These are phyloP conservation scores for Peromyscus nudipes DNA, from an alignment of 2,797 vertebrate genomes.

Conservation along the genomic window DNA sequence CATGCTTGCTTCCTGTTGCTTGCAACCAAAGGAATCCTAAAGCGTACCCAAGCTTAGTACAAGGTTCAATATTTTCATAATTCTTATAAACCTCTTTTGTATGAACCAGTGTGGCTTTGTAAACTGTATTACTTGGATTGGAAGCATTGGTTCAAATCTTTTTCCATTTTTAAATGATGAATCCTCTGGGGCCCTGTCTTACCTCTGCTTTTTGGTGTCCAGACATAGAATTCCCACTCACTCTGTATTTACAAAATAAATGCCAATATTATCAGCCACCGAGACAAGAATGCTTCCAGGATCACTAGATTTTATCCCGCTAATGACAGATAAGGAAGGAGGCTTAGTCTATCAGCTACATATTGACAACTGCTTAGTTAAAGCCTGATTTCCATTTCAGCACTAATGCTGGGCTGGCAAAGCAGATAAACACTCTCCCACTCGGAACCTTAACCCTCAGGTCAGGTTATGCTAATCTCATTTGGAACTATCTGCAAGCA, in stretches of 20 bases:
- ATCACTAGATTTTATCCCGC: constrained; percentile 24
- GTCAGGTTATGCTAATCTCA: constrained; percentile 27
- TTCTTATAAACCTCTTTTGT: background rate
- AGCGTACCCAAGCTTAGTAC: background rate
- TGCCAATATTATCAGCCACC: constrained; percentile 47
- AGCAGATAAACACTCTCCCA: background rate
- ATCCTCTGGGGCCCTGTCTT: background rate
- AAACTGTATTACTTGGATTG: background rate
- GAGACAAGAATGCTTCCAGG: constrained; percentile 33
- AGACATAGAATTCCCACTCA: background rate
- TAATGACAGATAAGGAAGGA: constrained; percentile 14
- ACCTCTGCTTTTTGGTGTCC: background rate
- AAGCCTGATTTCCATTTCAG: background rate
- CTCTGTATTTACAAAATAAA: background rate
- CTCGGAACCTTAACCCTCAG: background rate
- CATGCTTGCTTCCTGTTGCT: background rate
- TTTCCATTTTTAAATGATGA: background rate
- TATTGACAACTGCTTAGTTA: background rate
- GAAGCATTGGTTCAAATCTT: constrained; percentile 17
- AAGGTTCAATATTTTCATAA: background rate
- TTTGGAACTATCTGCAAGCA: background rate
- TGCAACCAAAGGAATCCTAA: background rate
- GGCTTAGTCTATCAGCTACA: background rate
- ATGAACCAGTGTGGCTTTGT: background rate
- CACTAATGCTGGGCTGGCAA: background rate